Conservation (phyloP, 2,888 invertebrate species). For the Drosophila ustulata region DNA sequence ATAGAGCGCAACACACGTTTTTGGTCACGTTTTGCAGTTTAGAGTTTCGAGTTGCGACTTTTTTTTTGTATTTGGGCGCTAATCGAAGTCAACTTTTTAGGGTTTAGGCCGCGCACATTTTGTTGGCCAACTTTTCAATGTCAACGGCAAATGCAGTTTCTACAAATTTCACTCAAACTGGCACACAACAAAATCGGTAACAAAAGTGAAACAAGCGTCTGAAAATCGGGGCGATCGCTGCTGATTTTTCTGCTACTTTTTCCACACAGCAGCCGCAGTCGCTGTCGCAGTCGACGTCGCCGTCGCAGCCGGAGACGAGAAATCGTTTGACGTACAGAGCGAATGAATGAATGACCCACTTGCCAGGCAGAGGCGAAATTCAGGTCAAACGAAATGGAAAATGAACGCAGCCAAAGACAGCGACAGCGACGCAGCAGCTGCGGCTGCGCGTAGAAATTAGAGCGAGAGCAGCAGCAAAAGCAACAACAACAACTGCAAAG, state of each 20-base stretch:
- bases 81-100: constrained; percentile 36
- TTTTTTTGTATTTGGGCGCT: constrained; percentile 19
- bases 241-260: constrained; percentile 72
- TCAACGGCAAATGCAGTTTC: constrained; percentile 64
- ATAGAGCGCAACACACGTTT: constrained; percentile 58
- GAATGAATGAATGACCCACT: constrained; percentile 68
- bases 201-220: constrained; percentile 63
- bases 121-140: constrained; percentile 76
- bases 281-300: constrained; percentile 23
- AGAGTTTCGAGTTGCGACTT: constrained; percentile 4
- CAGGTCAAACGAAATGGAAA: constrained; percentile 84
- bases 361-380: constrained; percentile 73
- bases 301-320: constrained; percentile 44
- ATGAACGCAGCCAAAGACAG: constrained; percentile 56
- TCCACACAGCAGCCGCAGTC: constrained; percentile 45
- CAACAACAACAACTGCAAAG: constrained; percentile 34
- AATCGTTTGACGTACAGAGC: constrained; percentile 42
- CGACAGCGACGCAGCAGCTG: constrained; percentile 16
- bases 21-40: constrained; percentile 65
- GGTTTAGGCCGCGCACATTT: neutral
- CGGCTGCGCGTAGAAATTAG: constrained; percentile 80
- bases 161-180: constrained; percentile 70
- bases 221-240: constrained; percentile 36
- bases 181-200: constrained; percentile 52
- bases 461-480: constrained; percentile 53